Base-by-base conservation (phyloP, 2,113 vertebrate genomes). In the Vulpes ferrilata region DNA sequence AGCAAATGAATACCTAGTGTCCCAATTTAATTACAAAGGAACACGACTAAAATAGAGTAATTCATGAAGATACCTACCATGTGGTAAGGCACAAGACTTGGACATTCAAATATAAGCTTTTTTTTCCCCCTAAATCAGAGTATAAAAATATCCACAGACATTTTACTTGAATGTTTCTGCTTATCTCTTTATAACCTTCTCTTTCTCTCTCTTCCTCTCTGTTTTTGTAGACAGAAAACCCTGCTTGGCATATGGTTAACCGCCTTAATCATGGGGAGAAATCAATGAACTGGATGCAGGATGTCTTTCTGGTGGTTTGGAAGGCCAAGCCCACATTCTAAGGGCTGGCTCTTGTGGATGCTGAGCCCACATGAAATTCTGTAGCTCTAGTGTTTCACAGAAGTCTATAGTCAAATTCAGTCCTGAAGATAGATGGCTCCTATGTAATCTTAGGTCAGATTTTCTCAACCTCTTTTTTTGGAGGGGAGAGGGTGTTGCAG, bases 381-480 rank as follows among this genome's bases (percentile, higher is more conserved):
- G 27, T 43, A 90, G 89, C 67, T 76, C 30, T 35, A 35, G 57
- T n/a, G 51, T 95, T 96, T 89, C 95, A 93, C 73, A 87, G 60
- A 84, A 64, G 12, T 13, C 79, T 20, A 55, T 35, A 27, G 30
- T 57, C 71, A 51, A 84, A 88, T 80, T 79, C 32, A 83, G 10
- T 62, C 19, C 79, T 11, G 15, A 96, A 84, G 87, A 92, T 12
- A 87, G 90, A 90, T 38, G 65, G 69, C 30, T 62, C 55, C 69
- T 55, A 2, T 80, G n/a, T 27, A 78, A 86, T 32, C 80, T 53
- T 74, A 89, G 83, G 86, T 51, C 22, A 92, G 67, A 20, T 25
- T 62, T 86, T 96, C 65, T 85, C 78, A 91, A 11, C 5, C 27
- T 60, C 85, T 85, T 85, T 64, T 64, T 25, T 11, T 13, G 11